Conservation (phyloP, 2,888 invertebrate species). For the Tuberolachnus salignus region DNA sequence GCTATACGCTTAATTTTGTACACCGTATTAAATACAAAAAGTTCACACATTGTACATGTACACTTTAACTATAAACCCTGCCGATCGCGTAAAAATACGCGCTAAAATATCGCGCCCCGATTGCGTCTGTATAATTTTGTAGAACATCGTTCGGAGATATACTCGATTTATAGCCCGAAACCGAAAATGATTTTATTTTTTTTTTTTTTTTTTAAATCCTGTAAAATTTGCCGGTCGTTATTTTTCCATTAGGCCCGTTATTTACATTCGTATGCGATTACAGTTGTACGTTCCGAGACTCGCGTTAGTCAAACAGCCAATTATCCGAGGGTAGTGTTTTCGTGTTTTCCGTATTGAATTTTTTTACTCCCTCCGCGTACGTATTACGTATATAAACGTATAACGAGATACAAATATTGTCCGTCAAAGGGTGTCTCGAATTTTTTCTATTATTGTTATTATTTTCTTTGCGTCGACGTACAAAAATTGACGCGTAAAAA, state of each 20-base stretch:
- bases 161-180: not conserved
- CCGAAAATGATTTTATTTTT: too few relatives aligned
- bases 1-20: too few relatives aligned
- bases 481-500: not conserved
- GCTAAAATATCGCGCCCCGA: not conserved
- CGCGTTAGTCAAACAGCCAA: not conserved
- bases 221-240: not conserved
- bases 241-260: not conserved
- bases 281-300: not conserved
- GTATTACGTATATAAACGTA: too few relatives aligned
- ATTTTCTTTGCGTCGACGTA: not conserved
- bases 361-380: too few relatives aligned
- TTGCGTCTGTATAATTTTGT: not conserved
- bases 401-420: not conserved
- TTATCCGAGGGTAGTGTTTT: not conserved
- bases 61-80: too few relatives aligned
- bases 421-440: not conserved
- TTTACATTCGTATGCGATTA: not conserved
- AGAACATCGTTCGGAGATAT: too few relatives aligned
- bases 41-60: too few relatives aligned
- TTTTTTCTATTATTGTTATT: not conserved
- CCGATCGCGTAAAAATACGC: too few relatives aligned
- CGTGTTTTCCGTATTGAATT: not conserved
- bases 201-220: not conserved
- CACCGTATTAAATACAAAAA: too few relatives aligned